Conservation (phyloP, 2,797 vertebrate species). For the Triplophysa yarkandensis region DNA sequence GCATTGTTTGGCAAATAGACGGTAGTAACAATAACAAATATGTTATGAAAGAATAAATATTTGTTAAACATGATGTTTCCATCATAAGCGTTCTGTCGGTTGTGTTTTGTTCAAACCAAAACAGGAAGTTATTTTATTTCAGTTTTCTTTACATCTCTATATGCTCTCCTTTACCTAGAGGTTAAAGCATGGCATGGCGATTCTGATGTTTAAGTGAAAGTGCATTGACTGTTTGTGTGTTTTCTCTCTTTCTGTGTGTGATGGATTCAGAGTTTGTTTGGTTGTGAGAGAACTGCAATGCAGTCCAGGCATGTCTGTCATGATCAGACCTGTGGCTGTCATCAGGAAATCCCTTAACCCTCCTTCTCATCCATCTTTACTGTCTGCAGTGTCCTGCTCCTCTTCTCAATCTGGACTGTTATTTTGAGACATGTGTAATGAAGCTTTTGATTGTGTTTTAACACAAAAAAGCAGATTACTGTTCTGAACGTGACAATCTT, state of each 20-base stretch:
- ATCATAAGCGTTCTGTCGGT: no score
- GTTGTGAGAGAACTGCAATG: constrained; percentile 28
- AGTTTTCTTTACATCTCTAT: no score
- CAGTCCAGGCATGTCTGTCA: constrained; percentile 24
- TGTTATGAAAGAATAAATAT: no score
- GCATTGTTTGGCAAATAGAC: no score
- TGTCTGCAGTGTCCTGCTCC: background rate
- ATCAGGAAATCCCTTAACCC: constrained; percentile 24
- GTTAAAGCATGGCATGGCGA: no score
- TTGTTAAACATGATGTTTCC: no score
- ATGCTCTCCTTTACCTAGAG: no score
- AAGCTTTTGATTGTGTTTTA: background rate
- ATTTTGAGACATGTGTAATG: background rate
- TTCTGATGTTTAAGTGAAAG: background rate
- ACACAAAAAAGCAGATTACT: background rate
- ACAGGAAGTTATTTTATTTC: no score
- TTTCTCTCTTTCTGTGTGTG: constrained; percentile 4
- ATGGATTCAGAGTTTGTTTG: constrained; percentile 7
- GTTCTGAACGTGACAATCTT: no score
- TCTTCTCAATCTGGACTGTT: background rate
- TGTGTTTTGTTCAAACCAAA: no score
- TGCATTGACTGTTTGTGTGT: background rate
- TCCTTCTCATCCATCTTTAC: background rate
- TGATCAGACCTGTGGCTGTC: constrained; percentile 27
- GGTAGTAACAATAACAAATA: no score